Conservation (phyloP, 1,140 invertebrate genomes). For the Cydia pomonella region DNA sequence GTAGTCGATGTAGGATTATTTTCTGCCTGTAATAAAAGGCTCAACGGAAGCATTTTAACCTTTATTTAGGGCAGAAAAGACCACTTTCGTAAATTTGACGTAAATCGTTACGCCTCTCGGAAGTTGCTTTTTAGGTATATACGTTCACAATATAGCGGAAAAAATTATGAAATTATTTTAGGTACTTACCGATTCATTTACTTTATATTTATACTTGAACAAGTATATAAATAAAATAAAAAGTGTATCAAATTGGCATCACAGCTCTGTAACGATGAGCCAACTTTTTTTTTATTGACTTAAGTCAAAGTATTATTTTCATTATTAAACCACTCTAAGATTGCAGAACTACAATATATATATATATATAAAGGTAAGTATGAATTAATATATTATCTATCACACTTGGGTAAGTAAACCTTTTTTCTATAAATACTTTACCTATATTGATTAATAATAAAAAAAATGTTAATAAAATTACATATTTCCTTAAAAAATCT, state of each 20-base stretch:
- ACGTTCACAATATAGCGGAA: slow-evolving; percentile 3
- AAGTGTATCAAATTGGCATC: too few species aligned
- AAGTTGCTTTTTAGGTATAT: slow-evolving; percentile 23
- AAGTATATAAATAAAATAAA: not conserved
- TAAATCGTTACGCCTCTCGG: slow-evolving; percentile 47
- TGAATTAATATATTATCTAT: too few species aligned
- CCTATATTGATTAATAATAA: too few species aligned
- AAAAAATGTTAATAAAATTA: too few species aligned
- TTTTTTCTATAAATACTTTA: too few species aligned
- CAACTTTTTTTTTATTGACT: not conserved
- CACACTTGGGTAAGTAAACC: too few species aligned
- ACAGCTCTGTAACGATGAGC: too few species aligned
- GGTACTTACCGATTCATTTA: not conserved
- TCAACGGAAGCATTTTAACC: slow-evolving; percentile 61
- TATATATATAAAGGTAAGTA: too few species aligned
- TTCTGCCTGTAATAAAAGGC: slow-evolving; percentile 59
- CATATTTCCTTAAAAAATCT: too few species aligned
- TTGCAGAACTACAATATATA: too few species aligned
- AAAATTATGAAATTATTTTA: not conserved
- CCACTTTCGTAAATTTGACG: slow-evolving; percentile 60
- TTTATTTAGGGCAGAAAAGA: slow-evolving; percentile 61
- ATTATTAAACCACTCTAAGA: too few species aligned
- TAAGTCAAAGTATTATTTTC: not conserved
- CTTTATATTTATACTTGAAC: not conserved
- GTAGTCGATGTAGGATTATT: not conserved